phyloP scores from a whole-genome alignment of 2,888 invertebrate genomes.

The Heliconius ismenius region DNA sequence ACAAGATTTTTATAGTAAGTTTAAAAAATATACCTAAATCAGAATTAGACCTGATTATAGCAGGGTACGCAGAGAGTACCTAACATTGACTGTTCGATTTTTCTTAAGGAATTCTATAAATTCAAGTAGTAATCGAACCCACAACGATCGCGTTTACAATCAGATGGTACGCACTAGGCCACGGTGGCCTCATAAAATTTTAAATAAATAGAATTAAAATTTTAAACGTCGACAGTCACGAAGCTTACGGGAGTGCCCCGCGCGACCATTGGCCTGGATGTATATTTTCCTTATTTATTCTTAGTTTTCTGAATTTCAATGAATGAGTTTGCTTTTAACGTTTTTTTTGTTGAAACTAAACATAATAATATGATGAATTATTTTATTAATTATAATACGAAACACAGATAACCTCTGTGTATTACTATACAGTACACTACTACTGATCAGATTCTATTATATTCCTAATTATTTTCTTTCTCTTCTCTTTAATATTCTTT shows the following conservation, averaged over 20 bases:
- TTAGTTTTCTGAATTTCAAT: not conserved
- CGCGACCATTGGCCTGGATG: not conserved
- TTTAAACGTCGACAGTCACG: not conserved
- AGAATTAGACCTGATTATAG: too few species aligned
- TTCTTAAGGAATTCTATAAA: not conserved
- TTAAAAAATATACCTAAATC: too few species aligned
- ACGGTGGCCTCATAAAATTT: not conserved
- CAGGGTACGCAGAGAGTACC: too few species aligned
- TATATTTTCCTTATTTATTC: constrained; percentile 13
- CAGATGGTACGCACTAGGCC: not conserved
- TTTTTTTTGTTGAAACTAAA: not conserved
- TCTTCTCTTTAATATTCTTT: too few species aligned
- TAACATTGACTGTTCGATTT: not conserved
- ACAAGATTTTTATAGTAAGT: too few species aligned
- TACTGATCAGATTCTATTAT: too few species aligned
- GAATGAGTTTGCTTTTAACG: not conserved
- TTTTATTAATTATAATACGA: too few species aligned
- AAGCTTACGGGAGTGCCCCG: constrained; percentile 5
- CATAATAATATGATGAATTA: not conserved
- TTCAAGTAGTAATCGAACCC: not conserved
- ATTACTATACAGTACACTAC: too few species aligned
- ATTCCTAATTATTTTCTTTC: too few species aligned
- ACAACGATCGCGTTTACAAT: not conserved
- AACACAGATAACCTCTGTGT: too few species aligned
- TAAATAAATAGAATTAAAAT: not conserved